Percentiles rank a stretch among this genome's conserved stretches.
Conservation (phyloP, 2,113 vertebrate species). For the Stictonetta naevosa region DNA sequence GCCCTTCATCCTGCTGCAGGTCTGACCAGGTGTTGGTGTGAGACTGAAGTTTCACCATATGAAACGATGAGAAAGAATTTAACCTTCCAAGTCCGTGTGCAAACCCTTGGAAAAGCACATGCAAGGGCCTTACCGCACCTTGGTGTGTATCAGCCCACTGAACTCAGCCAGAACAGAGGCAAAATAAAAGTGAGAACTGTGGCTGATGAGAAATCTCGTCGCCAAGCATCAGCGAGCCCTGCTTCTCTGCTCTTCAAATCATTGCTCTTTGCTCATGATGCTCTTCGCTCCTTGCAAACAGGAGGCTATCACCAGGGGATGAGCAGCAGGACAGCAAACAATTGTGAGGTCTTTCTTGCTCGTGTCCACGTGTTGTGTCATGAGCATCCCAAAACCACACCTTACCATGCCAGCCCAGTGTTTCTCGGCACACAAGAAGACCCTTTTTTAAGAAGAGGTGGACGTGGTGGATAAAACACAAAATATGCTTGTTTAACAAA, state of each 20-base stretch:
- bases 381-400: neutral
- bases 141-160: neutral
- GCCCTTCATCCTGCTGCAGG: neutral
- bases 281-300: neutral
- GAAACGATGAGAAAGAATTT: neutral
- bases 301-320: neutral
- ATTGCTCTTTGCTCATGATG: neutral
- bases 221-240: neutral
- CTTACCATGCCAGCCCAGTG: rapidly evolving
- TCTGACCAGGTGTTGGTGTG: neutral
- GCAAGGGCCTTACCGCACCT: neutral
- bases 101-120: neutral
- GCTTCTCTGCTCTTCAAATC: neutral
- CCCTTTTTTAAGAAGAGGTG: neutral
- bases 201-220: neutral
- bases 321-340: neutral
- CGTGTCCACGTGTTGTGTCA: neutral
- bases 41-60: neutral
- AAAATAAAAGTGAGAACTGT: neutral
- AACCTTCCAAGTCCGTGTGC: neutral
- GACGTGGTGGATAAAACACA: neutral
- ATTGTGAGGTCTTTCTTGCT: neutral
- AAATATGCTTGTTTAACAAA: neutral
- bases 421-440: neutral
- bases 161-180: neutral